Percentiles rank a stretch among this genome's conserved stretches.
phyloP scores from a whole-genome alignment of 2,797 vertebrate genomes.

The Tiaroga cobitis region DNA sequence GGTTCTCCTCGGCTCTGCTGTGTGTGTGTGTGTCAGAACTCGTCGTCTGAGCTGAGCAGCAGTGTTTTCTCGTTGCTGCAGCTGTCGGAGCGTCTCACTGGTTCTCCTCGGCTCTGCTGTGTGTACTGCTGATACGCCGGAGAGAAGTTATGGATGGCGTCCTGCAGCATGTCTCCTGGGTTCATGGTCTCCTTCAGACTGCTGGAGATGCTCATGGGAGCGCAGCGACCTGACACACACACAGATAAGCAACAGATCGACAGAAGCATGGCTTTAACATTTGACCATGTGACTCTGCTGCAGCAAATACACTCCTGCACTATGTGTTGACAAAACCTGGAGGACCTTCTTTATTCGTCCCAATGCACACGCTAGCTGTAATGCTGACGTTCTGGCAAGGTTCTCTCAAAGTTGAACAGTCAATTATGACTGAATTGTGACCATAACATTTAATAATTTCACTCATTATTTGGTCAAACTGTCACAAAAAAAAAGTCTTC shows the following conservation, averaged over 20 bases:
- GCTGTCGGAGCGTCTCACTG: slow-evolving; percentile 76
- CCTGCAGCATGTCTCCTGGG: slow-evolving; percentile 96
- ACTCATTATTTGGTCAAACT: background rate
- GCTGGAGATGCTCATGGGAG: slow-evolving; percentile 99
- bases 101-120: slow-evolving; percentile 84
- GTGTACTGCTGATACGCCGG: slow-evolving; percentile 99
- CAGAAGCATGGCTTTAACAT: background rate
- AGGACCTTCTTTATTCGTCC: background rate
- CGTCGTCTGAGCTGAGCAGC: slow-evolving; percentile 94
- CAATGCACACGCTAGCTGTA: too few relatives aligned
- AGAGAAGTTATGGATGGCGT: slow-evolving; percentile 98
- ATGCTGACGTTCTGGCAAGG: too few relatives aligned
- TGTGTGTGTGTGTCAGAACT: slow-evolving; percentile 79
- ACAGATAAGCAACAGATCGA: background rate
- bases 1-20: too few relatives aligned
- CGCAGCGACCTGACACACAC: slow-evolving; percentile 82
- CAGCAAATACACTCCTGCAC: too few relatives aligned
- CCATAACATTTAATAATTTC: background rate
- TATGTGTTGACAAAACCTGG: too few relatives aligned
- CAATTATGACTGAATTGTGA: background rate
- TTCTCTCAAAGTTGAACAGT: background rate
- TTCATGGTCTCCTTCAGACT: slow-evolving; percentile 99
- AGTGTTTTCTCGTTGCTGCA: slow-evolving; percentile 93
- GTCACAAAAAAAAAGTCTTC: too few relatives aligned
- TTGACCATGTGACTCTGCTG: too few relatives aligned